These are phyloP conservation scores for Sesia bembeciformis DNA, from an alignment of 2,888 invertebrate species.

Conservation along the genomic window DNA sequence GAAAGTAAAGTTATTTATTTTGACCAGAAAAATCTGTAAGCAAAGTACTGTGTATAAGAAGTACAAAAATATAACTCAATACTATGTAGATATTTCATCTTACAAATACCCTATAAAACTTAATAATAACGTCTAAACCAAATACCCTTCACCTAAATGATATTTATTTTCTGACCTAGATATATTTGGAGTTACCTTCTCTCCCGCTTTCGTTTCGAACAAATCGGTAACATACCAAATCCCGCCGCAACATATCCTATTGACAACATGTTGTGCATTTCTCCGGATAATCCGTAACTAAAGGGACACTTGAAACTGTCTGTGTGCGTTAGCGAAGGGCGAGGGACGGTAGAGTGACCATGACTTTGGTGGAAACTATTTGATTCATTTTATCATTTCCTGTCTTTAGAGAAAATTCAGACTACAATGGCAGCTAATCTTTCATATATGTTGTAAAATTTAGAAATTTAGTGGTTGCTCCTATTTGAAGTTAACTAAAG, in stretches of 20 bases:
- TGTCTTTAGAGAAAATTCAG: no score
- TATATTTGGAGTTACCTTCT: not conserved
- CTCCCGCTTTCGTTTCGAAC: not conserved
- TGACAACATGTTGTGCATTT: constrained; percentile 66
- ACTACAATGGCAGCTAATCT: no score
- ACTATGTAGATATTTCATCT: no score
- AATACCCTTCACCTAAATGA: no score
- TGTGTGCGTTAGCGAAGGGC: constrained; percentile 28
- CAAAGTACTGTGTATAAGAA: no score
- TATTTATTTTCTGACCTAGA: not conserved
- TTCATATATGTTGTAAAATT: not conserved
- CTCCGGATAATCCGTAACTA: constrained; percentile 61
- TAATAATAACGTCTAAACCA: no score
- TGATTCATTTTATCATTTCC: not conserved
- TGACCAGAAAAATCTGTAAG: no score
- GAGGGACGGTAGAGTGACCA: constrained; percentile 30
- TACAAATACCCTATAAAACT: no score
- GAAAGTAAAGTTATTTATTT: no score
- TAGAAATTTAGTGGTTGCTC: no score
- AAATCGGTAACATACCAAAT: constrained; percentile 9
- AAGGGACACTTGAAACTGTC: constrained; percentile 39
- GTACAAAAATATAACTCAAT: no score
- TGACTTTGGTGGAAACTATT: constrained; percentile 4
- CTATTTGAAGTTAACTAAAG: not conserved
- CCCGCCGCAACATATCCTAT: constrained; percentile 34